Conservation (phyloP, 2,113 vertebrate species). For the Mystacornis crossleyi region DNA sequence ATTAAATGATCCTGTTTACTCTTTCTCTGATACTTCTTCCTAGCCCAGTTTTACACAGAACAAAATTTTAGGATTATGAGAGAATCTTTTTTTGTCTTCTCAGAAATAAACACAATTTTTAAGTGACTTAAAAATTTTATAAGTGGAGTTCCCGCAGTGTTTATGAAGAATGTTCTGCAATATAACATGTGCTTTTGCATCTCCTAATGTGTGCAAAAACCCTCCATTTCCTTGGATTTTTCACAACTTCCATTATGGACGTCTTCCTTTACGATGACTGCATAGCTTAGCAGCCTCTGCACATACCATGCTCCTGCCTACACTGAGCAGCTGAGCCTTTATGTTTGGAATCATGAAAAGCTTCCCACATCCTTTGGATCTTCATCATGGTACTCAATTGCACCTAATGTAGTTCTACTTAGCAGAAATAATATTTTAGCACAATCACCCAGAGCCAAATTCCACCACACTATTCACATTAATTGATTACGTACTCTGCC, state of each 20-base stretch:
- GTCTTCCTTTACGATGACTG: background rate
- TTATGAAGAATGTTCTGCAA: background rate
- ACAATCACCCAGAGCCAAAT: background rate
- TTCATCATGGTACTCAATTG: background rate
- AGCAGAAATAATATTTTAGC: background rate
- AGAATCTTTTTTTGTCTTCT: background rate
- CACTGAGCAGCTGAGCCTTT: background rate
- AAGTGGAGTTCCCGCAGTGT: background rate
- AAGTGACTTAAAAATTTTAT: background rate
- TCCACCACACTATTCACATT: rapidly evolving
- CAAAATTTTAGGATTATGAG: background rate
- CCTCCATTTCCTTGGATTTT: background rate
- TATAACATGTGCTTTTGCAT: background rate
- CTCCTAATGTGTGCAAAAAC: background rate
- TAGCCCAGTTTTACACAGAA: background rate
- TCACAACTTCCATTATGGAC: background rate
- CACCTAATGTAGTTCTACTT: background rate
- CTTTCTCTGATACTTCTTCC: background rate
- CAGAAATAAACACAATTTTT: background rate
- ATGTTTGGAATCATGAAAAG: background rate
- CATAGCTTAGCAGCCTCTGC: background rate
- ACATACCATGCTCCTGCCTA: background rate
- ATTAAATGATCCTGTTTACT: background rate
- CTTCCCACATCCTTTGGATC: background rate
- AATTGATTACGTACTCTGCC: background rate